Percentiles rank a stretch among this genome's conserved stretches.
Conservation (phyloP, 2,113 vertebrate genomes). For the Hirundichthys speculiger region DNA sequence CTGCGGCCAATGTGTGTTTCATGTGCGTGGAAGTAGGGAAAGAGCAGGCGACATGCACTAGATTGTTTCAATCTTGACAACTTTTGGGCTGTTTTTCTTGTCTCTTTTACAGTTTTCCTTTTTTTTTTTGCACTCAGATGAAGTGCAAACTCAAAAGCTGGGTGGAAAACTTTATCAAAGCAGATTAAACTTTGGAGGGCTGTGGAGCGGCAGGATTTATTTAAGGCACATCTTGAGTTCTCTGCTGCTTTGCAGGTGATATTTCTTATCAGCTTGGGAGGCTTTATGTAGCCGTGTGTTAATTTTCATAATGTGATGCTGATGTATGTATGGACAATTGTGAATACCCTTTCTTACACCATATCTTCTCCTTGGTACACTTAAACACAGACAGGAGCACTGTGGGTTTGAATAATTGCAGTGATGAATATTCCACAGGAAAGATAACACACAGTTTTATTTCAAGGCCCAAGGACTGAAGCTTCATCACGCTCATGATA, state of each 20-base stretch:
- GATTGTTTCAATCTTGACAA: slow-evolving; percentile 53
- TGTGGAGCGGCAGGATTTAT: slow-evolving; percentile 39
- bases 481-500: slow-evolving; percentile 68
- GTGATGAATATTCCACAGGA: slow-evolving; percentile 69
- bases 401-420: slow-evolving; percentile 67
- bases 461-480: slow-evolving; percentile 58
- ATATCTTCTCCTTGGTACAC: slow-evolving; percentile 51
- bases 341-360: slow-evolving; percentile 58
- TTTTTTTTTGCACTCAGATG: slow-evolving; percentile 2
- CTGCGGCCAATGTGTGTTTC: slow-evolving; percentile 56
- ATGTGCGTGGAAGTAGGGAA: slow-evolving; percentile 51
- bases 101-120: slow-evolving; percentile 42
- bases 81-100: slow-evolving; percentile 39
- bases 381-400: slow-evolving; percentile 52
- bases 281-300: slow-evolving; percentile 54
- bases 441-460: slow-evolving; percentile 60
- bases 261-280: slow-evolving; percentile 27
- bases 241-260: slow-evolving; percentile 32
- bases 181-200: slow-evolving; percentile 44
- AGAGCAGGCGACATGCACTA: slow-evolving; percentile 41
- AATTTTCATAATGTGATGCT: slow-evolving; percentile 72
- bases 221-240: slow-evolving; percentile 27
- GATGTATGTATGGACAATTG: slow-evolving; percentile 73
- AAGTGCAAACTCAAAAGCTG: slow-evolving; percentile 27
- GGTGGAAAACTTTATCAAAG: slow-evolving; percentile 69